phyloP scores from a whole-genome alignment of 2,113 vertebrate species.

The Todiramphus chloris region DNA sequence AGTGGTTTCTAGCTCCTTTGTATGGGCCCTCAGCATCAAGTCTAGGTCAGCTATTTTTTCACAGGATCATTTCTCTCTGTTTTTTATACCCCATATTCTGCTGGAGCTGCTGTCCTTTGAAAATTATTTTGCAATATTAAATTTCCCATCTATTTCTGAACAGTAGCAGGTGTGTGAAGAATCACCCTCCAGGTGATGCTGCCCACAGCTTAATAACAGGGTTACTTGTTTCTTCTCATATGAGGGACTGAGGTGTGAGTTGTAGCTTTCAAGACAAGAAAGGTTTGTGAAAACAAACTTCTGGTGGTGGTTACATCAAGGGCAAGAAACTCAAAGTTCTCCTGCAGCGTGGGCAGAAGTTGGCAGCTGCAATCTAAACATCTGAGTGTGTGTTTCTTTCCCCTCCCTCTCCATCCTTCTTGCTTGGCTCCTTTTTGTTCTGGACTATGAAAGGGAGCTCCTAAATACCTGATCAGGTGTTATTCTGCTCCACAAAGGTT shows the following conservation, averaged over 20 bases:
- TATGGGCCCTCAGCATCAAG: neutral
- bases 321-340: slow-evolving; percentile 17
- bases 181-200: slow-evolving; percentile 25
- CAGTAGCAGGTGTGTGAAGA: neutral
- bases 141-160: slow-evolving; percentile 15
- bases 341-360: neutral
- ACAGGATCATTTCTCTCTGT: neutral
- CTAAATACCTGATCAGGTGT: neutral
- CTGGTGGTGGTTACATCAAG: slow-evolving; percentile 33
- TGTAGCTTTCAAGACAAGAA: slow-evolving; percentile 14
- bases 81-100: neutral
- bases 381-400: neutral
- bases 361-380: slow-evolving; percentile 34
- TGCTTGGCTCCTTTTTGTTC: neutral
- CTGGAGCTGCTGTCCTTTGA: neutral
- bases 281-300: slow-evolving; percentile 42
- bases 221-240: slow-evolving; percentile 14
- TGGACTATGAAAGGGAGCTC: neutral
- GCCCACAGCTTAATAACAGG: slow-evolving; percentile 36
- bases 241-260: slow-evolving; percentile 6
- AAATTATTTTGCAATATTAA: neutral
- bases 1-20: neutral
- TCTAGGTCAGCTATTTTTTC: neutral
- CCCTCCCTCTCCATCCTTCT: neutral
- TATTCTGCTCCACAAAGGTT: neutral